Percentiles rank a stretch among this genome's conserved stretches.
phyloP scores from a whole-genome alignment of 2,113 vertebrate genomes.

The Oxyura jamaicensis region DNA sequence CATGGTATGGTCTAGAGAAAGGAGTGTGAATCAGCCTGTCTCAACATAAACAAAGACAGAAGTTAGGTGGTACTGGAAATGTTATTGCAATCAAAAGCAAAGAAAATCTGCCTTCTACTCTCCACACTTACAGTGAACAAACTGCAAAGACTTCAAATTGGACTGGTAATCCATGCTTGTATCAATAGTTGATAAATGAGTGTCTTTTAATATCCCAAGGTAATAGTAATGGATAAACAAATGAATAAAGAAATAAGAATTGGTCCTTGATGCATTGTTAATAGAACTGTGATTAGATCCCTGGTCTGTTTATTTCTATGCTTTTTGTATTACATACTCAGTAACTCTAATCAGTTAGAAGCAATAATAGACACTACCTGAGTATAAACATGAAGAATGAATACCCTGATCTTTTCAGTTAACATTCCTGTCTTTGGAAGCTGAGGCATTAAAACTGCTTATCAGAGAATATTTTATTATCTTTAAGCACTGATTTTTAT shows the following conservation, averaged over 20 bases:
- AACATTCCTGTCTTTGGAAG: not conserved
- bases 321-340: not conserved
- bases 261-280: not conserved
- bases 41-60: not conserved
- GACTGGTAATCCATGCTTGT: not conserved
- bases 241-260: not conserved
- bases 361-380: not conserved
- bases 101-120: not conserved
- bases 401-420: not conserved
- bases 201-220: not conserved
- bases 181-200: not conserved
- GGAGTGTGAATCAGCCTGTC: not conserved
- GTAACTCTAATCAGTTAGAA: not conserved
- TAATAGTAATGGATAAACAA: constrained; percentile 12
- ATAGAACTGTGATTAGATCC: not conserved
- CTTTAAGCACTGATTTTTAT: not conserved
- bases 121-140: not conserved
- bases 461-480: not conserved
- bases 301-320: not conserved
- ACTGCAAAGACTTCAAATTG: not conserved
- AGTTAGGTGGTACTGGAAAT: not conserved
- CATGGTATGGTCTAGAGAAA: not conserved
- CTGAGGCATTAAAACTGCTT: not conserved
- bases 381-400: not conserved
- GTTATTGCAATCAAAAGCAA: not conserved